These are phyloP conservation scores for Petrolisthes cinctipes DNA, from an alignment of 2,888 invertebrate species.

Conservation along the genomic window DNA sequence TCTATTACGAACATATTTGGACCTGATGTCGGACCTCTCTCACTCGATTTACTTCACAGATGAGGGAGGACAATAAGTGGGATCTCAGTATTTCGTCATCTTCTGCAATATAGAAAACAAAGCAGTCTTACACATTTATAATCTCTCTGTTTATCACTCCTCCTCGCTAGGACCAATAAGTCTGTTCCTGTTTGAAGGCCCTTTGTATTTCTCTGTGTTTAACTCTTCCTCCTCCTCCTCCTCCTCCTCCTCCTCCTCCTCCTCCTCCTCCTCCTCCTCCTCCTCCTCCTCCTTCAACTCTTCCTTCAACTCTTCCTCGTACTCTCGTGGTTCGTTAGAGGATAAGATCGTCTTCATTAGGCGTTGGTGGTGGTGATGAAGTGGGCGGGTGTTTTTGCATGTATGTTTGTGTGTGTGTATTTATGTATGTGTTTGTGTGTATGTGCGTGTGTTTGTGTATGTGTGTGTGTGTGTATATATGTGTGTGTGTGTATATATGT, in stretches of 20 bases:
- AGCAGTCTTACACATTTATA: too few species aligned
- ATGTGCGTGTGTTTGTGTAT: background rate
- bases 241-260: background rate
- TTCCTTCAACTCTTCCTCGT: background rate
- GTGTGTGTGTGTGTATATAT: background rate
- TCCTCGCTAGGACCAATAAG: too few species aligned
- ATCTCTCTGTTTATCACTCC: too few species aligned
- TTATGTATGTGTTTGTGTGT: background rate
- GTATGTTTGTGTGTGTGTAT: constrained; percentile 2
- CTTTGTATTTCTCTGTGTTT: background rate
- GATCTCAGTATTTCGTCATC: too few species aligned
- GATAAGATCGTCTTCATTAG: constrained; percentile 22
- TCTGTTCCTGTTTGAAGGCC: background rate
- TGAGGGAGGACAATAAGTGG: too few species aligned
- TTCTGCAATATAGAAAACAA: too few species aligned
- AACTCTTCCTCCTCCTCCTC: background rate
- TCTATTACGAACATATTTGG: too few species aligned
- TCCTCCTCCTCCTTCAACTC: background rate
- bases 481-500: background rate
- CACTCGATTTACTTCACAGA: too few species aligned
- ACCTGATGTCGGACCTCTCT: too few species aligned
- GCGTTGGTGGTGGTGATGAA: background rate
- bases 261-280: background rate
- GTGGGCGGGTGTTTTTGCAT: background rate
- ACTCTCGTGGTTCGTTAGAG: background rate